A percentile compares a stretch with the other conserved stretches of the same genome.
These are phyloP conservation scores for Malacosoma neustria DNA, from an alignment of 2,888 invertebrate species.

Conservation along the genomic window DNA sequence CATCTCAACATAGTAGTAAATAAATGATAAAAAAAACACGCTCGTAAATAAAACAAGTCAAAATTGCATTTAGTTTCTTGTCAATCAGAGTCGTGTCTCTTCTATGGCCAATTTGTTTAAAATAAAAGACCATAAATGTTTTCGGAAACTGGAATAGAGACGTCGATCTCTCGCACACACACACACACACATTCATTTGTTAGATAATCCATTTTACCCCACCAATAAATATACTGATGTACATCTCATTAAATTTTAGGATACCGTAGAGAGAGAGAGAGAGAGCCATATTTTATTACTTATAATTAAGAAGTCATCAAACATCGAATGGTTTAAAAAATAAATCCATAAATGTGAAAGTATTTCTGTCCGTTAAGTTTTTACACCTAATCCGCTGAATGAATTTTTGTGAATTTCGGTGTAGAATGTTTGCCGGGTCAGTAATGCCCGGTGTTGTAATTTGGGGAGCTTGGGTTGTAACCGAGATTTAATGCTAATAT, in stretches of 20 bases:
- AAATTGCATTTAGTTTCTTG: neutral
- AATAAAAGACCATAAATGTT: neutral
- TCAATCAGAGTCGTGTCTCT: neutral
- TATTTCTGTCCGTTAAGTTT: no score
- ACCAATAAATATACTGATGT: conserved; percentile 5
- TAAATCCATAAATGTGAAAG: no score
- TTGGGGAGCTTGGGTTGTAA: no score
- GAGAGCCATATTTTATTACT: no score
- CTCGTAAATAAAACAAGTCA: neutral
- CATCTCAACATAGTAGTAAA: no score
- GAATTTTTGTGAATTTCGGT: no score
- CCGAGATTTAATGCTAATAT: no score
- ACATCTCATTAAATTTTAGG: neutral
- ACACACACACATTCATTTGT: neutral
- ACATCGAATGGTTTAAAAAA: no score
- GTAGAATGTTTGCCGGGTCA: no score
- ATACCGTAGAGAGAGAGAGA: neutral
- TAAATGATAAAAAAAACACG: neutral
- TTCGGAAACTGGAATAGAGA: neutral
- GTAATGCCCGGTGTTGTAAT: no score
- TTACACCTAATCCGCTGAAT: no score
- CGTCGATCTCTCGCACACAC: neutral
- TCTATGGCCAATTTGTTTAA: neutral
- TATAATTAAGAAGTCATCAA: no score
- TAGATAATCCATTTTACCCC: conserved; percentile 3